Evolutionary conservation across 2,888 invertebrate genomes (phyloP), one percentile per base, ranked within the genome.

Genomic region (Mallateleia sp.): DNA sequence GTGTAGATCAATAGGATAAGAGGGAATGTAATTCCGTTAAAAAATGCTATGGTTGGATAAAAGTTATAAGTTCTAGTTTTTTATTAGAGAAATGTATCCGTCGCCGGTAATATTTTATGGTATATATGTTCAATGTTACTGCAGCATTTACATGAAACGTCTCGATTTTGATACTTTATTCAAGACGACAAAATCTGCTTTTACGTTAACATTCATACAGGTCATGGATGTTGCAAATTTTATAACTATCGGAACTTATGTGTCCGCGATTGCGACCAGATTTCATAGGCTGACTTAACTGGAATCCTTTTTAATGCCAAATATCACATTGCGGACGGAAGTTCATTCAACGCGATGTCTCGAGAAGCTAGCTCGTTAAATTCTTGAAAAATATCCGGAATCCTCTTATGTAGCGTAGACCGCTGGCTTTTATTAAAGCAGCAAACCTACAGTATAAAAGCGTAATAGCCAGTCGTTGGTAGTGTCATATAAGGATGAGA

Each of bases 301-400:
- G 9, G 32, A 69, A 25, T 28, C 50, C 45, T 67, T 75, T 86
- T 87, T 87, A 87, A 83, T 79, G 75, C 64, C 58, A 50, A 77
- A 87, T 84, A 78, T 87, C 74, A 81, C 74, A 28, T 81, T 81
- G 64, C 80, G 54, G 62, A 69, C 67, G 74, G 67, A 78, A 79
- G 77, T 82, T 87, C 87, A 83, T 78, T 77, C 85, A 83, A 60
- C 79, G 58, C 58, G 81, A 87, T 79, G 74, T 72, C 74, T 84
- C 71, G 81, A 84, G 81, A 82, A 87, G 75, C 71, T 77, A 87
- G 72, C 89, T 91, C 88, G 89, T 91, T 90, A 90, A 90, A 90
- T 89, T 89, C 89, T 88, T 91, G 89, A 89, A 90, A 91, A 91
- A 91, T 90, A 90, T 88, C 90, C 89, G 69, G 80, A 90, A 90